These are phyloP conservation scores for Tetramorium bicarinatum DNA, from an alignment of 2,888 invertebrate genomes.

Conservation along the genomic window DNA sequence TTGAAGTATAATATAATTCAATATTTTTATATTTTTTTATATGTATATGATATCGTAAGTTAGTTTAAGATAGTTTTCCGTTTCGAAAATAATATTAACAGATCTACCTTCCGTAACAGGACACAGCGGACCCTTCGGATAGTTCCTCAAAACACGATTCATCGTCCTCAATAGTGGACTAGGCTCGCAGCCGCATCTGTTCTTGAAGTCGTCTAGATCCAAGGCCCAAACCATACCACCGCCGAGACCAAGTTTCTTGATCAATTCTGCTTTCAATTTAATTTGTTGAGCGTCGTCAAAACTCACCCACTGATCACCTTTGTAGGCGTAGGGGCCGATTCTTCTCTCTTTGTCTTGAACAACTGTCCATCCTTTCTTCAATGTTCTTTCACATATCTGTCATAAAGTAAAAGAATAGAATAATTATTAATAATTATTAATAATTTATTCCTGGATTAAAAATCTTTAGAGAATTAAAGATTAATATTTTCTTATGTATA, in stretches of 20 bases:
- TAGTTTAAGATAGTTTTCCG: neutral
- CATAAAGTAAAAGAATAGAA: neutral
- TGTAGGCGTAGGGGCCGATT: slow-evolving; percentile 95
- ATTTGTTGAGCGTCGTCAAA: slow-evolving; percentile 96
- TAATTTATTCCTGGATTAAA: neutral
- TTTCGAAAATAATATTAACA: neutral
- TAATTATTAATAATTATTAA: no score
- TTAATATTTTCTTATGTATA: neutral
- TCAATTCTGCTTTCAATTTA: slow-evolving; percentile 93
- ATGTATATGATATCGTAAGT: neutral
- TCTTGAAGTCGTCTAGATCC: slow-evolving; percentile 95
- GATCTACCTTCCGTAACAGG: slow-evolving; percentile 84
- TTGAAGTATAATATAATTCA: neutral
- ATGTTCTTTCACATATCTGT: slow-evolving; percentile 93
- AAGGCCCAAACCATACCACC: slow-evolving; percentile 97
- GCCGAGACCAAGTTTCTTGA: slow-evolving; percentile 92
- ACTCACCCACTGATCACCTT: slow-evolving; percentile 96
- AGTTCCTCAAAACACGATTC: slow-evolving; percentile 92
- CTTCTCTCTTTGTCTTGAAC: slow-evolving; percentile 92
- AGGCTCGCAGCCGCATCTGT: slow-evolving; percentile 93
- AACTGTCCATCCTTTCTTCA: slow-evolving; percentile 92
- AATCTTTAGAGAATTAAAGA: neutral
- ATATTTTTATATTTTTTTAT: neutral
- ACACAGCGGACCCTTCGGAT: slow-evolving; percentile 90
- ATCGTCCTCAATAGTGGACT: slow-evolving; percentile 93